A percentile compares a stretch with the other conserved stretches of the same genome.
Conservation (phyloP, 2,888 invertebrate species). For the Slavum lentiscoides region DNA sequence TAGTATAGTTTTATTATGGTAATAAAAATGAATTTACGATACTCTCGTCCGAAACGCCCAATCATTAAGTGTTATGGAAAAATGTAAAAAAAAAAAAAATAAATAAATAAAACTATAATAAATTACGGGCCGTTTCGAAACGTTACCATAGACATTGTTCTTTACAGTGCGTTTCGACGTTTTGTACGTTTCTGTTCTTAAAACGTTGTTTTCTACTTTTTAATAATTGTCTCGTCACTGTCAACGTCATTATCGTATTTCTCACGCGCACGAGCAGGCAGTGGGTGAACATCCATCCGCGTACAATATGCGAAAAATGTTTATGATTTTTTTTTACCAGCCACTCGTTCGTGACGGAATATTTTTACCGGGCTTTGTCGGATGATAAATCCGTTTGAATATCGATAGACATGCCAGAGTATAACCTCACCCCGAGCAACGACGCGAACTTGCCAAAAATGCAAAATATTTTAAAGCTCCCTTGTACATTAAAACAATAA, state of each 20-base stretch:
- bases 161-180: too few species aligned
- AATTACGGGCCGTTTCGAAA: slow-evolving; percentile 3
- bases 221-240: background rate
- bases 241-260: background rate
- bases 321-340: slow-evolving; percentile 13
- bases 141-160: background rate
- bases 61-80: slow-evolving; percentile 25
- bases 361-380: background rate
- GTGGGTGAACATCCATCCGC: background rate
- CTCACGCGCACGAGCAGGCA: background rate
- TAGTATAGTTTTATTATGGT: slow-evolving; percentile 18
- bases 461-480: slow-evolving; percentile 25
- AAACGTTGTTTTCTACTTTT: slow-evolving; percentile 12
- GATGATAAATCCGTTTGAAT: slow-evolving; percentile 7
- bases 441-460: slow-evolving; percentile 33
- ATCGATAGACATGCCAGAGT: slow-evolving; percentile 22
- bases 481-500: slow-evolving; percentile 22
- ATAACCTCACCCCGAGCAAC: slow-evolving; percentile 9
- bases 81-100: slow-evolving; percentile 2
- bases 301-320: background rate
- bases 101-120: background rate
- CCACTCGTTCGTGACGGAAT: background rate
- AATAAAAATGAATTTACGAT: slow-evolving; percentile 24
- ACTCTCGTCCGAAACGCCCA: slow-evolving; percentile 17
- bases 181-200: background rate